These are phyloP conservation scores for Elaphurus davidianus DNA, from an alignment of 2,113 vertebrate species.

Conservation along the genomic window DNA sequence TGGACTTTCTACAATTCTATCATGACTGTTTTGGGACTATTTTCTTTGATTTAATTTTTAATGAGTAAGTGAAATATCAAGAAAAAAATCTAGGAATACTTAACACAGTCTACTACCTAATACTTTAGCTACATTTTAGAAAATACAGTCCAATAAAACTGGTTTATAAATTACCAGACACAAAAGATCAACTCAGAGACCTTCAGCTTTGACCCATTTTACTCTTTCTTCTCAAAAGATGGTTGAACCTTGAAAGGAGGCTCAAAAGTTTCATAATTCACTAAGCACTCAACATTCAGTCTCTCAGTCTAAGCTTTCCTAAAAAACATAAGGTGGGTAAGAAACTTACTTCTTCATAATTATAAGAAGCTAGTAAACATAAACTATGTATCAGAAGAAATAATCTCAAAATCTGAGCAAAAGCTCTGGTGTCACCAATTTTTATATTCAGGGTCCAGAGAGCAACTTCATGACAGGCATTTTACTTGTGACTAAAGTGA, in stretches of 20 bases:
- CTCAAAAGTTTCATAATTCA: background rate
- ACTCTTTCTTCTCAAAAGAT: background rate
- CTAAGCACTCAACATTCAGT: background rate
- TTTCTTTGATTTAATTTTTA: conserved; percentile 10
- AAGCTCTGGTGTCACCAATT: background rate
- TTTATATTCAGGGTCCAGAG: background rate
- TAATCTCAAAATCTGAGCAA: background rate
- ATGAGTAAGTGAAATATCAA: background rate
- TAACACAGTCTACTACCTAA: background rate
- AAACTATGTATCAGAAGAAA: background rate
- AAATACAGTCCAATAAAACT: background rate
- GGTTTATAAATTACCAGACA: background rate
- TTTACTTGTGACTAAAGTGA: background rate
- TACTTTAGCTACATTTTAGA: background rate
- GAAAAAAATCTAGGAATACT: background rate
- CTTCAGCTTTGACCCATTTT: background rate
- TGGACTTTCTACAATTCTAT: background rate
- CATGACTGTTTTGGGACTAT: background rate
- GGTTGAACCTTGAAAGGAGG: background rate
- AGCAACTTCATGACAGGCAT: background rate
- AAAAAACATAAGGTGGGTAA: background rate
- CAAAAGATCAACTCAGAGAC: background rate
- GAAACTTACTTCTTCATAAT: background rate
- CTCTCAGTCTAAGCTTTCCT: background rate
- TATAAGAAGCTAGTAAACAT: background rate